Evolutionary conservation across 1,140 invertebrate species (phyloP).

Genomic region (Hirudo medicinalis): DNA sequence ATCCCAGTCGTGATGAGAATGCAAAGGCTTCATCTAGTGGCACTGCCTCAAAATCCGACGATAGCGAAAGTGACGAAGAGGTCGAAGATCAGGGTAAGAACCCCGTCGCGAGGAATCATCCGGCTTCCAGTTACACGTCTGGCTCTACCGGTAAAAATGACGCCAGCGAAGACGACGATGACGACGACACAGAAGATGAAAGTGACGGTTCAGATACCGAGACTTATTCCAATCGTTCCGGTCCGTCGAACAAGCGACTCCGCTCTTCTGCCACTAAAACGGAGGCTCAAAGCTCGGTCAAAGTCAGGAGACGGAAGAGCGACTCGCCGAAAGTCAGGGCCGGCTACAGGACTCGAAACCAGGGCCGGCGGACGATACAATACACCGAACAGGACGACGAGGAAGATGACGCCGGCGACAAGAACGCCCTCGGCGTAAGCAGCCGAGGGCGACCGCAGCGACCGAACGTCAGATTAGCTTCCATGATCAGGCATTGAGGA

Average conservation of each 20-base stretch:
- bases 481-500: no score
- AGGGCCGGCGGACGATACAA: constrained; percentile 35
- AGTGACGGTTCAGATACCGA: constrained; percentile 47
- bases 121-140: not conserved
- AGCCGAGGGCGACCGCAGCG: constrained; percentile 68
- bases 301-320: not conserved
- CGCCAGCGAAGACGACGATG: not conserved
- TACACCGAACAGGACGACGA: constrained; percentile 34
- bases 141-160: not conserved
- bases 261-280: constrained; percentile 14
- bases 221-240: constrained; percentile 48
- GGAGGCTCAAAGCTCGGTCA: constrained; percentile 24
- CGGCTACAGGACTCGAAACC: constrained; percentile 21
- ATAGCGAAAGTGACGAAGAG: not conserved
- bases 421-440: constrained; percentile 48
- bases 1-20: no score
- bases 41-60: not conserved
- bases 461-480: constrained; percentile 55
- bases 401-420: constrained; percentile 27
- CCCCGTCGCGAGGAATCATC: no score
- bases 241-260: constrained; percentile 17
- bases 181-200: constrained; percentile 17
- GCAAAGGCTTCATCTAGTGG: not conserved
- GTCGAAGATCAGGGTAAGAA: not conserved
- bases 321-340: constrained; percentile 5